phyloP scores from a whole-genome alignment of 2,797 vertebrate genomes.

The Galagoides demidoff region DNA sequence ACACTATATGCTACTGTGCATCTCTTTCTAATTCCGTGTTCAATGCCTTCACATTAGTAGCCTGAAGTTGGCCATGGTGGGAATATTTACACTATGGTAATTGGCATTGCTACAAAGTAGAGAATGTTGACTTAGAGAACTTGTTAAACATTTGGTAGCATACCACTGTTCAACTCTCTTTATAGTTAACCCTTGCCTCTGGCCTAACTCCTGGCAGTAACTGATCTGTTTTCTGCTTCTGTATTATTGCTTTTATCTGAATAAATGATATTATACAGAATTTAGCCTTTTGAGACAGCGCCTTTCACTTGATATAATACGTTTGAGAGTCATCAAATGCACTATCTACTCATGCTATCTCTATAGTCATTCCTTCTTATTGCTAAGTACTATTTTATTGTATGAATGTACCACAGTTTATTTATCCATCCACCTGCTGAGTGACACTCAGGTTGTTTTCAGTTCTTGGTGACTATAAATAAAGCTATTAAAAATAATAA shows the following conservation, averaged over 20 bases:
- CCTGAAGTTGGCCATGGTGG: not conserved
- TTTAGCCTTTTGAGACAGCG: not conserved
- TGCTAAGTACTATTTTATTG: not conserved
- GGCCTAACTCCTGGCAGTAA: not conserved
- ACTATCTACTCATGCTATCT: not conserved
- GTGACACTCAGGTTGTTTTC: not conserved
- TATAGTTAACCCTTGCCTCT: not conserved
- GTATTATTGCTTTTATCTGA: not conserved
- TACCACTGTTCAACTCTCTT: not conserved
- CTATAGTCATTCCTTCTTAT: not conserved
- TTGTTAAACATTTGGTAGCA: not conserved
- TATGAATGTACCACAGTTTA: not conserved
- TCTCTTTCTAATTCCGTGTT: not conserved
- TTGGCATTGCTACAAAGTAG: not conserved
- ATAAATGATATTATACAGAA: not conserved
- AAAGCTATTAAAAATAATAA: not conserved
- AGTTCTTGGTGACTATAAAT: not conserved
- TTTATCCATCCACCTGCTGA: conserved; percentile 10
- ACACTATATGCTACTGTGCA: not conserved
- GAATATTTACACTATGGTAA: not conserved
- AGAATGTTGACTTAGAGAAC: not conserved
- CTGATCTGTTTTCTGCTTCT: not conserved
- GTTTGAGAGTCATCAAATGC: not conserved
- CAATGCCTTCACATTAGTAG: not conserved
- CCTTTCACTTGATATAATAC: not conserved